Base-by-base conservation (phyloP, 2,797 vertebrate genomes). In the Cirrhinus molitorella region DNA sequence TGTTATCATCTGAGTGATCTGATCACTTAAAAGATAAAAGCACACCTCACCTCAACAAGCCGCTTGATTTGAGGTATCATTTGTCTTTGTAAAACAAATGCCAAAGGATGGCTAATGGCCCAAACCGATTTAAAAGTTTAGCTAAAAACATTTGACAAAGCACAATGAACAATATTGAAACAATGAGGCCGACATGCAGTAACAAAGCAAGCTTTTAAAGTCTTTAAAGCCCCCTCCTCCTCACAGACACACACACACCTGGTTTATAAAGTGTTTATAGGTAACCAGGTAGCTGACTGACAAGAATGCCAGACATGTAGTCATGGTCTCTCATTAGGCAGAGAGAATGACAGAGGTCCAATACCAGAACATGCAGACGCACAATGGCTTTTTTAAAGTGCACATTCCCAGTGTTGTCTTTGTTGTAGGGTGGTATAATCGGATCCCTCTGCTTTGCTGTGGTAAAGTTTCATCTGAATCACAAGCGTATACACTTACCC, bases 191-290 rank as follows among this genome's bases (percentile, higher is more conserved):
- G n/a, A 71, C 74, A 3, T 76, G 81, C 63, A 31, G 49, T 77
- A 61, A 68, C 47, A 84, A 21, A 84, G 47, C 75, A 71, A 40
- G 43, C 23, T 53, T 82, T 83, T 55, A 59, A 78, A 78, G 66
- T 68, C 57, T 47, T 68, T 23, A 59, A 70, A 17, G 14, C 55
- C 19, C 37, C 51, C 25, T 16, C 34, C 17, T 76, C 25, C 40
- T 25, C 14, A 17, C 45, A 5, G 16, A 72, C 67, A 51, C 57
- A 45, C 9, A 78, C 79, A 86, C 83, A 85, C 83, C 85, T 87
- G 88, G 75, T 87, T 84, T 87, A 80, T 67, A 71, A 68, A 84
- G 80, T 81, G 83, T 87, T 88, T 83, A 85, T 82, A 71, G 79
- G 81, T 85, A 84, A 84, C 78, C 85, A 79, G 81, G 88, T 85